phyloP scores from a whole-genome alignment of 2,888 invertebrate genomes.

The Melanostoma scalare region DNA sequence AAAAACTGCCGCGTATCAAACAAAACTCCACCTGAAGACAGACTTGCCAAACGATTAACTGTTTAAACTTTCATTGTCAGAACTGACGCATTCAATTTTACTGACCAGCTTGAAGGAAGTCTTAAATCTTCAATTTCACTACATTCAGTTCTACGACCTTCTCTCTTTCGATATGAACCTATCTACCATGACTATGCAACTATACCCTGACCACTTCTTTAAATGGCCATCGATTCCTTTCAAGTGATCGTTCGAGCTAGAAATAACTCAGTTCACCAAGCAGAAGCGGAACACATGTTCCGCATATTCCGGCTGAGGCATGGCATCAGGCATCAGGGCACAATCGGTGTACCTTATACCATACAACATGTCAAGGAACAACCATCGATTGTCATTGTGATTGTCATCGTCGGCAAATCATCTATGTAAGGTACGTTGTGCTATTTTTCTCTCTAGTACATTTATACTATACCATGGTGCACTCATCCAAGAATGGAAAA shows the following conservation, averaged over 20 bases:
- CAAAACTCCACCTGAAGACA: too few relatives aligned
- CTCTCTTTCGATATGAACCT: slow-evolving; percentile 15
- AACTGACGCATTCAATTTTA: slow-evolving; percentile 9
- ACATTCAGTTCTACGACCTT: slow-evolving; percentile 40
- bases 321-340: slow-evolving; percentile 10
- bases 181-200: background rate
- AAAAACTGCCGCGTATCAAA: too few relatives aligned
- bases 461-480: slow-evolving; percentile 21
- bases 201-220: slow-evolving; percentile 42
- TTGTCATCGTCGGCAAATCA: slow-evolving; percentile 62
- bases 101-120: slow-evolving; percentile 33
- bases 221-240: slow-evolving; percentile 65
- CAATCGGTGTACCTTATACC: background rate
- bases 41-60: too few relatives aligned
- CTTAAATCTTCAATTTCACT: slow-evolving; percentile 46
- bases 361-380: slow-evolving; percentile 32
- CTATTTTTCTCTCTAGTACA: slow-evolving; percentile 1
- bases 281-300: slow-evolving; percentile 62
- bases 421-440: slow-evolving; percentile 48
- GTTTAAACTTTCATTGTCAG: slow-evolving; percentile 19
- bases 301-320: slow-evolving; percentile 53
- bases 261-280: slow-evolving; percentile 56
- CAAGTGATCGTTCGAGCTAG: slow-evolving; percentile 48
- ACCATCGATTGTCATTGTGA: slow-evolving; percentile 61
- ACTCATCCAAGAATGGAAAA: slow-evolving; percentile 46